phyloP scores from a whole-genome alignment of 2,888 invertebrate genomes.

The Ichneumon xanthorius region DNA sequence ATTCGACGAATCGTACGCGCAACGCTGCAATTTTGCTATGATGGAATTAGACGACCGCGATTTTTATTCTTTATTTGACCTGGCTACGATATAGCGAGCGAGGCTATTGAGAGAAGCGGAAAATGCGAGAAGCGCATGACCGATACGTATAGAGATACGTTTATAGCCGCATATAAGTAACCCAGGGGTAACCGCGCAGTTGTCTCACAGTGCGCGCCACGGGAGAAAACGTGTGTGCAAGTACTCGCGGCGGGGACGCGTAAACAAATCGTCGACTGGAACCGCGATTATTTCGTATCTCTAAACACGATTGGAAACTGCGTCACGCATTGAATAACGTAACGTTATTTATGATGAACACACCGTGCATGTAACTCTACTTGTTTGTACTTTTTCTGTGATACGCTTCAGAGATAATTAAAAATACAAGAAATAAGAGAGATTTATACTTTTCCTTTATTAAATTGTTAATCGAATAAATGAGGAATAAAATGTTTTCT shows the following conservation, averaged over 20 bases:
- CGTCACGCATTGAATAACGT: slow-evolving; percentile 1
- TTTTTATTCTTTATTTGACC: slow-evolving; percentile 54
- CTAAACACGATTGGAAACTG: slow-evolving; percentile 23
- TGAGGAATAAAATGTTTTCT: neutral
- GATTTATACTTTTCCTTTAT: neutral
- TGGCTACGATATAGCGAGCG: slow-evolving; percentile 26
- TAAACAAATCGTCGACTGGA: slow-evolving; percentile 46
- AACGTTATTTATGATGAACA: neutral
- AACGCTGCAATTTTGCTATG: slow-evolving; percentile 35
- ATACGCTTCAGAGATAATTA: neutral
- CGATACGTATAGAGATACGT: slow-evolving; percentile 35
- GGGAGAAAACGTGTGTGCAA: neutral
- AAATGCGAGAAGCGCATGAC: slow-evolving; percentile 48
- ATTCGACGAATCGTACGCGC: slow-evolving; percentile 35
- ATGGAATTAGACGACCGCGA: slow-evolving; percentile 64
- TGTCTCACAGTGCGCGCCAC: slow-evolving; percentile 29
- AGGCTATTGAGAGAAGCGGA: slow-evolving; percentile 36
- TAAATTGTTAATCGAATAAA: neutral
- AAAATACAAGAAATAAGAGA: neutral
- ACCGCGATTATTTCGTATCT: slow-evolving; percentile 64
- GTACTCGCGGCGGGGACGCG: slow-evolving; percentile 8
- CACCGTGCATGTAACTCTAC: neutral
- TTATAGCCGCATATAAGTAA: slow-evolving; percentile 12
- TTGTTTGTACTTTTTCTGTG: neutral
- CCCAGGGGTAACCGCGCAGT: slow-evolving; percentile 39